A percentile compares a stretch with the other conserved stretches of the same genome.
phyloP scores from a whole-genome alignment of 2,888 invertebrate species.

The Zele albiditarsus region DNA sequence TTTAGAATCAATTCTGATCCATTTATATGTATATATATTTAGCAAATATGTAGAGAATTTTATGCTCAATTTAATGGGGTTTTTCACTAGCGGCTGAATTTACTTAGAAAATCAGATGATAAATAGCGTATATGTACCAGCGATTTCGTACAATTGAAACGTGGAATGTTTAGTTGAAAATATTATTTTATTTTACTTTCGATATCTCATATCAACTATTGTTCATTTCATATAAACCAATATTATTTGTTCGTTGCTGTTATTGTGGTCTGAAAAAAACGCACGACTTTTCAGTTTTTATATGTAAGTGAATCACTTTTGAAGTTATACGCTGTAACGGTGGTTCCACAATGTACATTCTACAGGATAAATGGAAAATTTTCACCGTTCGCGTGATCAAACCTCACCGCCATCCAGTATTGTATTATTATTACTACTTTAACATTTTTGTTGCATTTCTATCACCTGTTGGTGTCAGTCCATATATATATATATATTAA shows the following conservation, averaged over 20 bases:
- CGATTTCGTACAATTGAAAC: constrained; percentile 16
- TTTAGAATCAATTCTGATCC: constrained; percentile 55
- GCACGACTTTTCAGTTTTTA: background rate
- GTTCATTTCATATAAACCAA: background rate
- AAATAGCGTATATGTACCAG: background rate
- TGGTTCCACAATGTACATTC: background rate
- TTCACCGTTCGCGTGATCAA: background rate
- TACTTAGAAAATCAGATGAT: constrained; percentile 3
- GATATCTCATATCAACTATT: background rate
- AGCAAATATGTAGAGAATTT: no score
- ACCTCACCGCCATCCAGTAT: constrained; percentile 24
- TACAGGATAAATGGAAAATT: background rate
- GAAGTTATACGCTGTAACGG: background rate
- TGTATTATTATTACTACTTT: background rate
- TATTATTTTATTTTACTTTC: background rate
- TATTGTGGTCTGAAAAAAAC: background rate
- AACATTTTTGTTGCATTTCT: background rate
- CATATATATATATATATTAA: no score
- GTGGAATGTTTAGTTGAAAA: background rate
- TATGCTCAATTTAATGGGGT: constrained; percentile 11
- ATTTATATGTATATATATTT: constrained; percentile 5
- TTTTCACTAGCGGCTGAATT: constrained; percentile 3
- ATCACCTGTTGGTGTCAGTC: background rate
- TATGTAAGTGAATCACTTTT: background rate
- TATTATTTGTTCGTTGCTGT: constrained; percentile 3